These are phyloP conservation scores for Dolichopus griseipennis DNA, from an alignment of 2,888 invertebrate species.

Conservation along the genomic window DNA sequence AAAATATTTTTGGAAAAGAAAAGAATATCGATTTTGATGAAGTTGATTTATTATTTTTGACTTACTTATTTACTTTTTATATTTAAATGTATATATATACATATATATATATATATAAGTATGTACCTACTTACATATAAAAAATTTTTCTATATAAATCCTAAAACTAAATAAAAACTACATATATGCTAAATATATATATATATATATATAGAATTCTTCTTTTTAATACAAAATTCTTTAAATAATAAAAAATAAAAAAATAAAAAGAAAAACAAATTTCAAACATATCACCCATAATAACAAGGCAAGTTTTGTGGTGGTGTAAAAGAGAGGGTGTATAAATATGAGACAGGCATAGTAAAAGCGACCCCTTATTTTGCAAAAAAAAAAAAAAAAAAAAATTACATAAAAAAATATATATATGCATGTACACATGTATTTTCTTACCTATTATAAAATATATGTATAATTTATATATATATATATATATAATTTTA, in stretches of 20 bases:
- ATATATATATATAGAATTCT: too few relatives aligned
- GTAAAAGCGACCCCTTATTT: not conserved
- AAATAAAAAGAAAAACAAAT: too few relatives aligned
- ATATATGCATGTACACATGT: not conserved
- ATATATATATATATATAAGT: not conserved
- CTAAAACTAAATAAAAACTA: too few relatives aligned
- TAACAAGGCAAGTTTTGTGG: too few relatives aligned
- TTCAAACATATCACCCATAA: too few relatives aligned
- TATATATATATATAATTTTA: not conserved
- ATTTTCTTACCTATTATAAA: not conserved
- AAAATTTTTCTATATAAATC: not conserved
- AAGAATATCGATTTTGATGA: not conserved
- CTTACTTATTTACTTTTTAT: not conserved
- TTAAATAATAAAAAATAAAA: not conserved
- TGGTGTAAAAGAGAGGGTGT: too few relatives aligned
- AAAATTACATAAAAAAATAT: not conserved
- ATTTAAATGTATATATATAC: not conserved
- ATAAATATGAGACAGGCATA: too few relatives aligned
- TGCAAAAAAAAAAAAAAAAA: not conserved
- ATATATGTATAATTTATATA: not conserved
- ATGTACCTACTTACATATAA: not conserved
- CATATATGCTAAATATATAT: too few relatives aligned
- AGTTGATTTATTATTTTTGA: constrained; percentile 1
- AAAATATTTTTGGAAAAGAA: too few relatives aligned
- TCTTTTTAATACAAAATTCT: not conserved